These are phyloP conservation scores for Emmelina monodactyla DNA, from an alignment of 2,888 invertebrate species.

Conservation along the genomic window DNA sequence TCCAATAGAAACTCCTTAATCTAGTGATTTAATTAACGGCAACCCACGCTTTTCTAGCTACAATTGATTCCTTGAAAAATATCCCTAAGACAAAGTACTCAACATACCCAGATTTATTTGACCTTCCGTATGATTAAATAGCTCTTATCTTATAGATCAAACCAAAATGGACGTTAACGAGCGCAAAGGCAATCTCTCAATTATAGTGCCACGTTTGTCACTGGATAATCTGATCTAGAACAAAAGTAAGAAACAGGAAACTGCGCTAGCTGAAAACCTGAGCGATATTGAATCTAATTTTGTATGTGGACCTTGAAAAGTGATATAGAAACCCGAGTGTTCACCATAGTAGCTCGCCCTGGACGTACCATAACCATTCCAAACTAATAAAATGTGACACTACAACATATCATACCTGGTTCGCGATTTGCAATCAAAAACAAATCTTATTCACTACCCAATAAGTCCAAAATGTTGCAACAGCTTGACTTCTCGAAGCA, in stretches of 20 bases:
- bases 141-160: background rate
- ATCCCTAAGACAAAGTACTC: background rate
- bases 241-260: background rate
- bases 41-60: background rate
- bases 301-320: conserved; percentile 42
- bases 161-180: background rate
- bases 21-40: background rate
- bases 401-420: conserved; percentile 30
- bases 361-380: conserved; percentile 42
- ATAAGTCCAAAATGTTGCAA: too few species aligned
- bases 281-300: too few species aligned
- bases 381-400: conserved; percentile 54
- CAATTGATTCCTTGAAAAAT: conserved; percentile 1
- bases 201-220: background rate
- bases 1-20: background rate
- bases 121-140: background rate
- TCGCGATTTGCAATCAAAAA: conserved; percentile 23
- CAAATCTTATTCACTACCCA: conserved; percentile 21
- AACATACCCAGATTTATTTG: background rate
- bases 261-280: too few species aligned
- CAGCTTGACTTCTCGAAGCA: conserved; percentile 27
- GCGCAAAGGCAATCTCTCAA: conserved; percentile 1
- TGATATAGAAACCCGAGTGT: conserved; percentile 38
- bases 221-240: background rate
- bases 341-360: conserved; percentile 23